Evolutionary conservation across 2,888 invertebrate genomes (phyloP).

Genomic region (Cryptosula pallasiana): DNA sequence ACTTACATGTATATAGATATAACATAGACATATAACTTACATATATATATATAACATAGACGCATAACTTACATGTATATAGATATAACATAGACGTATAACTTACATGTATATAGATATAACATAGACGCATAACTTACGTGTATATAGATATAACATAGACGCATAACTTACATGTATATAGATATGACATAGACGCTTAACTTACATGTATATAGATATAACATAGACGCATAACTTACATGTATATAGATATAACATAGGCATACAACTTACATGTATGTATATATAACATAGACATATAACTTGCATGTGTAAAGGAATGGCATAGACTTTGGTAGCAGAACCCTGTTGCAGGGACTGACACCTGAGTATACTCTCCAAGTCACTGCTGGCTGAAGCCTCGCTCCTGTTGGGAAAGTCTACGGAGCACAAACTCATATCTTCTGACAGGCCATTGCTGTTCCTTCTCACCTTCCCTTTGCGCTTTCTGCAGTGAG

Average conservation of each 20-base stretch:
- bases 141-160: too few species aligned
- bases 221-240: too few species aligned
- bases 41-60: too few species aligned
- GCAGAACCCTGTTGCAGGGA: neutral
- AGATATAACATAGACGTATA: too few species aligned
- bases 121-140: too few species aligned
- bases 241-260: neutral
- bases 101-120: too few species aligned
- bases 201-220: too few species aligned
- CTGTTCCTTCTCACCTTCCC: constrained; percentile 16
- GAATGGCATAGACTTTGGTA: neutral
- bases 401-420: constrained; percentile 19
- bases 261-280: neutral
- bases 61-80: too few species aligned
- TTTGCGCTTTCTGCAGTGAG: constrained; percentile 18
- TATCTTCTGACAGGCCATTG: constrained; percentile 3
- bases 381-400: constrained; percentile 10
- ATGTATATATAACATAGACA: neutral
- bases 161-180: too few species aligned
- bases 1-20: too few species aligned
- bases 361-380: neutral
- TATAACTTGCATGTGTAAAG: constrained; percentile 10
- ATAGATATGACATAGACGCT: too few species aligned
- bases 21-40: too few species aligned
- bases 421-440: constrained; percentile 8